Evolutionary conservation across 2,113 vertebrate species (phyloP), one percentile per base, ranked within the genome.

Genomic region (Eira barbara): DNA sequence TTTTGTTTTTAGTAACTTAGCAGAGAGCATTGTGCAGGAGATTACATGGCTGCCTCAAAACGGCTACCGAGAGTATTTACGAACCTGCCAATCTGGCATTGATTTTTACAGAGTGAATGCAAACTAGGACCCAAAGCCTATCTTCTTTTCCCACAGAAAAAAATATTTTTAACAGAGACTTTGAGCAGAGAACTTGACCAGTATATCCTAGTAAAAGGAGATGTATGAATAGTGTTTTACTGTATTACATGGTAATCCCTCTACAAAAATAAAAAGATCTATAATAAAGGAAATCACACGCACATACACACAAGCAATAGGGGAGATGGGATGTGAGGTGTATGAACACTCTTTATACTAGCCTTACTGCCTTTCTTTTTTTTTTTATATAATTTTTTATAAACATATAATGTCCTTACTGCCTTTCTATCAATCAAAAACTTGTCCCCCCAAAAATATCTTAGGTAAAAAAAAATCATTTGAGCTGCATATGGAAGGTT

Each of bases 61-160:
- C 14, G 81, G 61, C 55, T 61, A 78, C 74, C 55, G 29, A 71
- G 45, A 87, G 45, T 96, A 95, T 97, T 97, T 98, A 97, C 87
- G 94, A 89, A 97, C 47, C 67, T 96, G 89, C 23, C 89, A 95
- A 34, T 36, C 29, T 84, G 17, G 74, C 27, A 69, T 17, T 85
- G 91, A 95, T 78, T 91, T 93, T 92, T 96, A 78, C 17, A 78
- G 91, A 73, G 39, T 18, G 29, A 96, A 91, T 59, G 15, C 73
- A 96, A 80, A 93, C 73, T 71, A 73, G 95, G 96, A 87, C 52
- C 29, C 49, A 90, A 91, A 67, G 63, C 47, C 67, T 55, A 42
- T 73, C 31, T 90, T 91, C 73, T 78, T 95, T 20, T 8, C 69
- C 31, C 14, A 29, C 27, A 86, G 59, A 52, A 52, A 94, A 73